Conservation (phyloP, 2,888 invertebrate species). For the Uloborus plumipes region DNA sequence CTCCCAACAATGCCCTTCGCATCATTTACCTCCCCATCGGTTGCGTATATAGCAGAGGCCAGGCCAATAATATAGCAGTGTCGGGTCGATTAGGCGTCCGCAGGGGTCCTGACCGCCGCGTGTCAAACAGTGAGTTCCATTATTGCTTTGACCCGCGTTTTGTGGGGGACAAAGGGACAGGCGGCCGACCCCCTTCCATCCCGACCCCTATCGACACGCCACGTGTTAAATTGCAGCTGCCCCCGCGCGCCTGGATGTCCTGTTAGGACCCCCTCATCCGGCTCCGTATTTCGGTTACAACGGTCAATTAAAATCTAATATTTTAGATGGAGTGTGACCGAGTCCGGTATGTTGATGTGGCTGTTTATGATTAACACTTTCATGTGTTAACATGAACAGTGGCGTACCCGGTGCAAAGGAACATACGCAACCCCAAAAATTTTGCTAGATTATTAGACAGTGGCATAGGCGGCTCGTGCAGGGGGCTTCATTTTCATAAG, state of each 20-base stretch:
- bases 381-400: too few species aligned
- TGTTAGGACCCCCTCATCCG: too few species aligned
- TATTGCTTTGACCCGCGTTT: constrained; percentile 22
- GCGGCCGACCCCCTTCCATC: constrained; percentile 2
- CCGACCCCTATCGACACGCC: constrained; percentile 14
- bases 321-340: too few species aligned
- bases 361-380: too few species aligned
- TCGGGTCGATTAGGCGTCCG: not conserved
- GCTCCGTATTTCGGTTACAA: too few species aligned
- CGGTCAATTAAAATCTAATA: too few species aligned
- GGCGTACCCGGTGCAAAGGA: too few species aligned
- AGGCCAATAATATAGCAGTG: not conserved
- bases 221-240: constrained; percentile 35
- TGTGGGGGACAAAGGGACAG: not conserved
- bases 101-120: not conserved
- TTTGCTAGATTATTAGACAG: too few species aligned
- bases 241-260: not conserved
- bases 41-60: constrained; percentile 29
- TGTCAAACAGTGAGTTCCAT: constrained; percentile 6
- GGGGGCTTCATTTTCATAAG: too few species aligned
- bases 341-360: too few species aligned
- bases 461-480: too few species aligned
- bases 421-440: too few species aligned
- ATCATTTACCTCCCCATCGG: constrained; percentile 26
- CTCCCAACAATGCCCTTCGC: constrained; percentile 24